Conservation (phyloP, 1,140 invertebrate genomes). For the Diorhabda sublineata region DNA sequence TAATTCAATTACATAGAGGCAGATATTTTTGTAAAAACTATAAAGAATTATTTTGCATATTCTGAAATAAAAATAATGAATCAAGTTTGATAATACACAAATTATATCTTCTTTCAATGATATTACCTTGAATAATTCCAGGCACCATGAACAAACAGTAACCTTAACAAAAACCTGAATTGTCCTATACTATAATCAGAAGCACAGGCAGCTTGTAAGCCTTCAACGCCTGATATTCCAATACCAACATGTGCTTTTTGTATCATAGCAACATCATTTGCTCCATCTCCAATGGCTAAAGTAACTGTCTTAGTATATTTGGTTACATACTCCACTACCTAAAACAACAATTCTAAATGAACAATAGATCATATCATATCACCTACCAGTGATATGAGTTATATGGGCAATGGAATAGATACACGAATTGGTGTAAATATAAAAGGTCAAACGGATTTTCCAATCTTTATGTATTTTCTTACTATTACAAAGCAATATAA, state of each 20-base stretch:
- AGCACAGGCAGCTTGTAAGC: conserved; percentile 95
- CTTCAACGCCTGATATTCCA: conserved; percentile 98
- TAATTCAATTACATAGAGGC: conserved; percentile 96
- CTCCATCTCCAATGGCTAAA: conserved; percentile 96
- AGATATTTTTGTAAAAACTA: conserved; percentile 99
- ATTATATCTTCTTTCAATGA: not conserved
- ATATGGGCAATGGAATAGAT: no score
- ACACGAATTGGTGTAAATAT: no score
- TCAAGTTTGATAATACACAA: not conserved
- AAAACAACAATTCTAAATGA: not conserved
- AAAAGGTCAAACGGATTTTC: no score
- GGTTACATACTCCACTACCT: conserved; percentile 89
- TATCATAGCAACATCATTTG: conserved; percentile 99
- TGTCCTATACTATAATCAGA: conserved; percentile 97
- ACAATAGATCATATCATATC: no score
- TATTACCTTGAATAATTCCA: conserved; percentile 83
- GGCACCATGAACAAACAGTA: conserved; percentile 95
- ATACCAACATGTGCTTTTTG: conserved; percentile 92
- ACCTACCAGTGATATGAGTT: no score
- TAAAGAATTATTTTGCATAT: conserved; percentile 98
- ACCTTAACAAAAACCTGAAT: conserved; percentile 66
- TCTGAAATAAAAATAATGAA: conserved; percentile 46
- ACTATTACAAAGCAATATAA: no score
- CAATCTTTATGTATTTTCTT: no score
- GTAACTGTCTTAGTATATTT: conserved; percentile 82